Percentiles rank a stretch among this genome's conserved stretches.
phyloP scores from a whole-genome alignment of 1,140 invertebrate genomes.

The Euborellia annulipes region DNA sequence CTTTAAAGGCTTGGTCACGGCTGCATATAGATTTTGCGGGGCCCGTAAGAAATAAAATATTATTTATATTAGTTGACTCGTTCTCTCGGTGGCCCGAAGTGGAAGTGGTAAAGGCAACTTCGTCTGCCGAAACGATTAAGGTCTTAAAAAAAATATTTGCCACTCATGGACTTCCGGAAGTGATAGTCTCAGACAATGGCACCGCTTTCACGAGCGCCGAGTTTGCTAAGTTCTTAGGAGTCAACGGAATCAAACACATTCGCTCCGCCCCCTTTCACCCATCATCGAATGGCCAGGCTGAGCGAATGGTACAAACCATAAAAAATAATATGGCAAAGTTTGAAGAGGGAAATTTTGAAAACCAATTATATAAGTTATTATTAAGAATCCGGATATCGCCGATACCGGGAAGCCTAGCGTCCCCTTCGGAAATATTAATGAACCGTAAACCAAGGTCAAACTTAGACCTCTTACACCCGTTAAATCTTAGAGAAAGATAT shows the following conservation, averaged over 20 bases:
- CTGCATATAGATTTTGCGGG: constrained; percentile 32
- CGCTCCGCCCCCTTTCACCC: constrained; percentile 21
- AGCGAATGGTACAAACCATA: constrained; percentile 17
- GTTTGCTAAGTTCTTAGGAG: constrained; percentile 15
- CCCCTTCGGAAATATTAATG: constrained; percentile 6
- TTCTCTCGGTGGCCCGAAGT: constrained; percentile 28
- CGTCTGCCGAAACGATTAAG: constrained; percentile 5
- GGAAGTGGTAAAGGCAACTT: background rate
- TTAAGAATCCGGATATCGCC: constrained; percentile 3
- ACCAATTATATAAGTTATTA: background rate
- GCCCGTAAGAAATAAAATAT: constrained; percentile 7
- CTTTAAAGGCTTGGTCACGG: constrained; percentile 26
- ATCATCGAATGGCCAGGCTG: constrained; percentile 20
- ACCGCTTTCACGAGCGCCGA: constrained; percentile 13
- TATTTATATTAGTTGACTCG: constrained; percentile 18
- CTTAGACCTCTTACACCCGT: constrained; percentile 2
- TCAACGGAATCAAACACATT: constrained; percentile 19
- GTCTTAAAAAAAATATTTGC: constrained; percentile 10
- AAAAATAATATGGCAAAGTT: constrained; percentile 10
- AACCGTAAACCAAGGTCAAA: constrained; percentile 4
- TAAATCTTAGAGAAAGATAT: no score
- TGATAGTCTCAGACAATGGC: constrained; percentile 19
- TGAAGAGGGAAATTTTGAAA: background rate
- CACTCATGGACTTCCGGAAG: constrained; percentile 13
- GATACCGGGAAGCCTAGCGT: constrained; percentile 1